phyloP scores from a whole-genome alignment of 2,113 vertebrate species.

The Rhombomys opimus region DNA sequence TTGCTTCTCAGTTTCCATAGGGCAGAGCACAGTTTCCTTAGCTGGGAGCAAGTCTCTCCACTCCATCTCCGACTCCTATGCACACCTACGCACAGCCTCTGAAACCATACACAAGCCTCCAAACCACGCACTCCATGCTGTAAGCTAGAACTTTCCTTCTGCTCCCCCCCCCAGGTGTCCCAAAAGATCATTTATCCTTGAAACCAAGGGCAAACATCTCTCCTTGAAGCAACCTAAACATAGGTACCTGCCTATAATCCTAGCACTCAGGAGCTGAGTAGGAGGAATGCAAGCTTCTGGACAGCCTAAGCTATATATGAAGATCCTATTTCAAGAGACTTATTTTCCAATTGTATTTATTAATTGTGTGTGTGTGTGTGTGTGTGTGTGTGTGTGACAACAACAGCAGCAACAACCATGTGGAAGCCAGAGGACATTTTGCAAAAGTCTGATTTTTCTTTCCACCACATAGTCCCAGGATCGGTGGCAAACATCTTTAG shows the following conservation, averaged over 20 bases:
- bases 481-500: neutral
- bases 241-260: neutral
- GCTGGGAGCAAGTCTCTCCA: neutral
- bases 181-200: neutral
- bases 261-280: neutral
- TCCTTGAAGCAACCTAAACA: neutral
- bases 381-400: too few species aligned
- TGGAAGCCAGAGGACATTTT: neutral
- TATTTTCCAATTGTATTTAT: neutral
- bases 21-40: neutral
- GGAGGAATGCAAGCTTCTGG: neutral
- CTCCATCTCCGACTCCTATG: neutral
- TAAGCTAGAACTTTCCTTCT: too few species aligned
- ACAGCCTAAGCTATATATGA: neutral
- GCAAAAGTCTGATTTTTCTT: neutral
- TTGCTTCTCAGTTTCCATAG: neutral
- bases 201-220: neutral
- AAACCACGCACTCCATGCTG: neutral
- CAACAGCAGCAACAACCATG: too few species aligned
- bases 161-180: neutral
- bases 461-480: neutral
- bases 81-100: neutral
- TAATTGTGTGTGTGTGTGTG: neutral
- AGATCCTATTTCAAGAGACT: neutral
- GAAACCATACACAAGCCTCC: neutral